Evolutionary conservation across 2,888 invertebrate genomes (phyloP), one percentile per base, ranked within the genome.

Genomic region (Drosophila anomelani): DNA sequence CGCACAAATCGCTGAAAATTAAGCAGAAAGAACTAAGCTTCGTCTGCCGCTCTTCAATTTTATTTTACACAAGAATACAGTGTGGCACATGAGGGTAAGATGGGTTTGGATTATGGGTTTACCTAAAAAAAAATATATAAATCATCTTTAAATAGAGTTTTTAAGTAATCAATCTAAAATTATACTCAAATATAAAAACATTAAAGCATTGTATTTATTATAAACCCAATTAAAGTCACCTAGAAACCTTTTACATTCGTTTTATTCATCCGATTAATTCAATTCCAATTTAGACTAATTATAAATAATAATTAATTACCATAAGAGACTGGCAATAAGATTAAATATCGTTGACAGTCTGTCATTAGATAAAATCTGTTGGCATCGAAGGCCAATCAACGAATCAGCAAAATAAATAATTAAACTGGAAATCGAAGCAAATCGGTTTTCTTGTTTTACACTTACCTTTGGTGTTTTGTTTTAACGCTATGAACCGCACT

Each of bases 1-100:
- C 85, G 71, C 78, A 80, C 66, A 73, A 76, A 68, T 69, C 71
- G 78, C 78, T 71, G 34, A 59, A 74, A 84, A 69, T 80, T 72
- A 80, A 85, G 49, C 71, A 83, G 71, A 68, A 78, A 73, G 59
- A 77, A 76, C 76, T 87, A 49, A 73, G 68, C 67, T 44, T 20
- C 13, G 43, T n/a, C 15, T 15, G 66, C 44, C 44, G 29, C 36
- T 66, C 38, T n/a, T 56, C 7, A 47, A 17, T 29, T 69, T 47
- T 56, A 36, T 36, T 49, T 49, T 63, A 49, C 41, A 56, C 46
- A 41, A 10, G 15, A 39, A 44, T 13, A 56, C 70, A 56, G 57
- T 56, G 39, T 32, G 46, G 32, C 0, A 13, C 57, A 47, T 56
- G 4, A 41, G 4, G 2, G 2, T 69, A 51, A 10, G 3, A 1